These are phyloP conservation scores for Ciconia stormi DNA, from an alignment of 2,113 vertebrate species.

Conservation along the genomic window DNA sequence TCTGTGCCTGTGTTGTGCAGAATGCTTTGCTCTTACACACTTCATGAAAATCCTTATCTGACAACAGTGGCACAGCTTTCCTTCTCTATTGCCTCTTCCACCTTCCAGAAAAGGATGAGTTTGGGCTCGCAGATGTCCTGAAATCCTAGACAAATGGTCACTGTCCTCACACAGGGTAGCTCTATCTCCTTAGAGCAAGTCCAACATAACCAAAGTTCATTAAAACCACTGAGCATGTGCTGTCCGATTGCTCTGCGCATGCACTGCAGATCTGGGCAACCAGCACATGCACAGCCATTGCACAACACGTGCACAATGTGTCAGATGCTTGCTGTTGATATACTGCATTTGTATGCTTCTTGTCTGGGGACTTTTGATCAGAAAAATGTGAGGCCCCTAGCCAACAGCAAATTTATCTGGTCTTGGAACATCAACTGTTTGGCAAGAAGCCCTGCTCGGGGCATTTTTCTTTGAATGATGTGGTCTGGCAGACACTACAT, in stretches of 20 bases:
- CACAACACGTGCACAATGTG: neutral
- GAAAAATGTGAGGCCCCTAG: neutral
- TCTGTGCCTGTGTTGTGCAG: neutral
- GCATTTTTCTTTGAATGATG: neutral
- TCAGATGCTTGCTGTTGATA: neutral
- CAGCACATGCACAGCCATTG: neutral
- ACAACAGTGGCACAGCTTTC: neutral
- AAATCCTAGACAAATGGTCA: neutral
- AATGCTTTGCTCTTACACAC: neutral
- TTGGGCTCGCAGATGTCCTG: neutral
- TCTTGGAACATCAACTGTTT: neutral
- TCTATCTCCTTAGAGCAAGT: neutral
- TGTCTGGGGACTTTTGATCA: neutral
- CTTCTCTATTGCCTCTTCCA: neutral
- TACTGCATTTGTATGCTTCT: neutral
- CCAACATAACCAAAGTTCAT: neutral
- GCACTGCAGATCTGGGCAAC: neutral
- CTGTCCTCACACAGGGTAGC: neutral
- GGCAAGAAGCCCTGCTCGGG: neutral
- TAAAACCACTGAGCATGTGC: neutral
- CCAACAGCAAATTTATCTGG: neutral
- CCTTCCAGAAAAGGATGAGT: neutral
- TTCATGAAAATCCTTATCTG: neutral
- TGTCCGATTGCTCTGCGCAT: fast-evolving
- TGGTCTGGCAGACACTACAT: neutral